These are phyloP conservation scores for Cyphotilapia sp. DNA, from an alignment of 2,113 vertebrate species.

Conservation along the genomic window DNA sequence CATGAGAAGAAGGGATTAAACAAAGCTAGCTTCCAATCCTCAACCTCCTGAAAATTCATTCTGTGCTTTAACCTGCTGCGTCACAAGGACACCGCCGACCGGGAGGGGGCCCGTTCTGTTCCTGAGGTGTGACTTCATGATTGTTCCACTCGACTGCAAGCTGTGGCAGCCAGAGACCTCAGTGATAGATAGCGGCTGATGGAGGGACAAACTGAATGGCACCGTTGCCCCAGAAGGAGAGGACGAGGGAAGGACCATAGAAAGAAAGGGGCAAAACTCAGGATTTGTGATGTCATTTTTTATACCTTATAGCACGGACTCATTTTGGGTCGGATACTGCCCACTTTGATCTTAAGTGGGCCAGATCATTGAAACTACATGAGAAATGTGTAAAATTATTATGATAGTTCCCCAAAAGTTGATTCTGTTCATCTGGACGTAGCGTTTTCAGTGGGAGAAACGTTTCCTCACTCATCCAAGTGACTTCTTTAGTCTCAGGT, in stretches of 20 bases:
- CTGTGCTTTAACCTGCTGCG: not conserved
- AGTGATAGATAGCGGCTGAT: constrained; percentile 30
- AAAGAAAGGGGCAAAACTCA: not conserved
- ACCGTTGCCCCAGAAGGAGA: not conserved
- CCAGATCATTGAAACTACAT: not conserved
- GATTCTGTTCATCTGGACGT: not conserved
- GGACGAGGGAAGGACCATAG: not conserved
- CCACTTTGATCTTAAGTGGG: not conserved
- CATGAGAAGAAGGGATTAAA: not conserved
- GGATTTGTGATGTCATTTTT: not conserved
- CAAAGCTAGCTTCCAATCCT: not conserved
- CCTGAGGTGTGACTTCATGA: constrained; percentile 46
- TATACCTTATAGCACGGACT: not conserved
- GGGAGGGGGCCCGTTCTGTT: constrained; percentile 18
- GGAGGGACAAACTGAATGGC: not conserved
- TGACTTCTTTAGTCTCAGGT: not conserved
- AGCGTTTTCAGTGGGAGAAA: not conserved
- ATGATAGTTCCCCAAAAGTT: not conserved
- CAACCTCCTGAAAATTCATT: not conserved
- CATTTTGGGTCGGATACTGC: not conserved
- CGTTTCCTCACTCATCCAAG: not conserved
- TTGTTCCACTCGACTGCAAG: constrained; percentile 38
- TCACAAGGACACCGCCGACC: constrained; percentile 2
- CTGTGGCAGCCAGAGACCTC: constrained; percentile 33
- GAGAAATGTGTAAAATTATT: not conserved